Evolutionary conservation across 2,113 vertebrate genomes (phyloP).

Genomic region (Rhegmatorhina hoffmannsi): DNA sequence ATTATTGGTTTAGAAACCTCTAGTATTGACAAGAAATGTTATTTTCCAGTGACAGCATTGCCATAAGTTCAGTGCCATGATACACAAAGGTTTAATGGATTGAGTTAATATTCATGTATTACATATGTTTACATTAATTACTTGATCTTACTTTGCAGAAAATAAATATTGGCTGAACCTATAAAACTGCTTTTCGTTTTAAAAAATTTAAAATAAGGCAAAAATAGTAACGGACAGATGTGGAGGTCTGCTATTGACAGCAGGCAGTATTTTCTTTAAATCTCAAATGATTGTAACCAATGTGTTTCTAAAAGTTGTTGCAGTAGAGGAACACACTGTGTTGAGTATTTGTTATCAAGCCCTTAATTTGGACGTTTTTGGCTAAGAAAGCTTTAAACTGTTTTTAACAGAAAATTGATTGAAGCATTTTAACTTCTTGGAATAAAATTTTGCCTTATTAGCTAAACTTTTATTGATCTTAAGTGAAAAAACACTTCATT

Average conservation of each 20-base stretch:
- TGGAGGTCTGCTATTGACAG: not conserved
- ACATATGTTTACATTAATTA: slow-evolving; percentile 60
- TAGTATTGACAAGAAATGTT: slow-evolving; percentile 11
- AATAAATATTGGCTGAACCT: slow-evolving; percentile 50
- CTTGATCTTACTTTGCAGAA: slow-evolving; percentile 49
- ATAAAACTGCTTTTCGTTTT: not conserved
- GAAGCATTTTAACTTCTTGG: not conserved
- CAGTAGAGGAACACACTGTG: not conserved
- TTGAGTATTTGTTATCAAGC: not conserved
- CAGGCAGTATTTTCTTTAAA: not conserved
- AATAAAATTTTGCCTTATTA: not conserved
- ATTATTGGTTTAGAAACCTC: slow-evolving; percentile 59
- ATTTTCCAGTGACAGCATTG: slow-evolving; percentile 25
- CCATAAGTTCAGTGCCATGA: slow-evolving; percentile 73
- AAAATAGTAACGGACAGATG: not conserved
- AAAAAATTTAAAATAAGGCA: slow-evolving; percentile 15
- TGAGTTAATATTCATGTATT: slow-evolving; percentile 41
- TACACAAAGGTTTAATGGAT: slow-evolving; percentile 33
- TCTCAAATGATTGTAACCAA: not conserved
- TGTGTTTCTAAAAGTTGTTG: not conserved
- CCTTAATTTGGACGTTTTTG: not conserved
- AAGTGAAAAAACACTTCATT: not conserved
- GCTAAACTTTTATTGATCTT: not conserved
- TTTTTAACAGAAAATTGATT: not conserved
- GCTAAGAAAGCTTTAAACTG: not conserved